Evolutionary conservation across 2,888 invertebrate species (phyloP), one percentile per base, ranked within the genome.

Genomic region (Onchidella celtica): DNA sequence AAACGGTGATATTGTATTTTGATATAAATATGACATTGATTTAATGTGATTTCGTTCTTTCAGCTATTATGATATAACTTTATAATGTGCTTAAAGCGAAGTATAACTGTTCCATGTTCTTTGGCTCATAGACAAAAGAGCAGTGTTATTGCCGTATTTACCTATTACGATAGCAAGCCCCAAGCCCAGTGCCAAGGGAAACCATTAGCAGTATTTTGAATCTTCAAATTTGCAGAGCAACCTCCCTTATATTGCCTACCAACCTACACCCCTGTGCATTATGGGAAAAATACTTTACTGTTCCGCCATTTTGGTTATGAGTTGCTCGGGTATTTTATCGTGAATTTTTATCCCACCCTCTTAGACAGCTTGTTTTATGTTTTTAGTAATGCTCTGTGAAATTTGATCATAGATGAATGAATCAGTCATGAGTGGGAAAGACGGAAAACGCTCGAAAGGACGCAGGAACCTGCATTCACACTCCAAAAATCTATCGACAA

Each of bases 231-330:
- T 59, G 36, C 14, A 73, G 73, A 73, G 73, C 61, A 73, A 38
- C 38, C 11, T 61, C 61, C 57, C 73, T 32, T 73, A 29, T 11
- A 9, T 47, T 73, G 81, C 81, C 74, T 81, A 81, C 68, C 81
- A 81, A 81, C 81, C 81, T 38, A 47, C 17, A 24, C 59, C 24
- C 40, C n/a, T 34, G n/a, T 59, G 81, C 81, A 81, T 81, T 63
- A 74, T 61, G 81, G 81, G 81, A 69, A 74, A 81, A 80, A 80
- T 80, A 80, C 74, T 74, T 80, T 61, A 65, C 73, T 73, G 76
- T 81, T 81, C 81, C 81, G 81, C 81, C 81, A 81, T 81, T 81
- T 81, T 81, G 81, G 70, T 70, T 32, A 40, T 70, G 75, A 65
- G 73, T 27, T 34, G 73, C 32, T 61, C 36, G 55, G 77, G 47